Percentiles rank a stretch among this genome's conserved stretches.
phyloP scores from a whole-genome alignment of 30 jellyfish, hydroid and myxozoan genomes.

The Aurelia sp. region DNA sequence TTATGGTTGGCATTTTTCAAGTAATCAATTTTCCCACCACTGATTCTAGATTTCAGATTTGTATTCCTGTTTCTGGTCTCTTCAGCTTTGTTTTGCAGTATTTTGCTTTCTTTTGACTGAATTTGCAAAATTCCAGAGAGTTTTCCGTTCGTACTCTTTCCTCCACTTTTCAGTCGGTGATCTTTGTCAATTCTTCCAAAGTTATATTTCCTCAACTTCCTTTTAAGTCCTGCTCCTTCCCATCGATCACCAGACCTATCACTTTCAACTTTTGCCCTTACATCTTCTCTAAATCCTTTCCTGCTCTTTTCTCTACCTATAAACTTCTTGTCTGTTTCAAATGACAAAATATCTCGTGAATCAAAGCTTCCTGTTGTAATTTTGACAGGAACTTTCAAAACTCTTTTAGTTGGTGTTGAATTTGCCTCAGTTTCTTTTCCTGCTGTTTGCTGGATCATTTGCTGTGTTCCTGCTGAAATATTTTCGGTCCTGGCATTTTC shows the following conservation, averaged over 20 bases:
- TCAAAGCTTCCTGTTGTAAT: slow-evolving; percentile 46
- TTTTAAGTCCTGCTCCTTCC: too few relatives aligned
- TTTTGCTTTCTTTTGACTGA: too few relatives aligned
- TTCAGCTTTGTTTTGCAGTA: background rate
- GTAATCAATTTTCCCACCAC: background rate
- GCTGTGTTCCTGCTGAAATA: background rate
- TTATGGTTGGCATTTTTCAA: background rate
- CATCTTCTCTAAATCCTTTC: background rate
- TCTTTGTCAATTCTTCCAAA: too few relatives aligned
- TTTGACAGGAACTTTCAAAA: slow-evolving; percentile 22
- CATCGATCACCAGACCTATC: too few relatives aligned
- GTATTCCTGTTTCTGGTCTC: background rate
- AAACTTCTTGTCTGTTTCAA: slow-evolving; percentile 16
- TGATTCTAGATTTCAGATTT: background rate
- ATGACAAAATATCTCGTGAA: slow-evolving; percentile 36
- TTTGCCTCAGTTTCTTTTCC: background rate
- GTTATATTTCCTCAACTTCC: too few relatives aligned
- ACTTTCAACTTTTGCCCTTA: background rate
- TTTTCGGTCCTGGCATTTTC: too few relatives aligned
- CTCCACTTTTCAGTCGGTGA: too few relatives aligned
- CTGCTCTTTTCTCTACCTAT: background rate
- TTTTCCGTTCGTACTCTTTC: too few relatives aligned
- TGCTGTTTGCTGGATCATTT: background rate
- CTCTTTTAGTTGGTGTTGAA: background rate
- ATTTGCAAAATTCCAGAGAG: too few relatives aligned